Evolutionary conservation across 1,140 invertebrate species (phyloP).

Genomic region (Drosophila leontia): DNA sequence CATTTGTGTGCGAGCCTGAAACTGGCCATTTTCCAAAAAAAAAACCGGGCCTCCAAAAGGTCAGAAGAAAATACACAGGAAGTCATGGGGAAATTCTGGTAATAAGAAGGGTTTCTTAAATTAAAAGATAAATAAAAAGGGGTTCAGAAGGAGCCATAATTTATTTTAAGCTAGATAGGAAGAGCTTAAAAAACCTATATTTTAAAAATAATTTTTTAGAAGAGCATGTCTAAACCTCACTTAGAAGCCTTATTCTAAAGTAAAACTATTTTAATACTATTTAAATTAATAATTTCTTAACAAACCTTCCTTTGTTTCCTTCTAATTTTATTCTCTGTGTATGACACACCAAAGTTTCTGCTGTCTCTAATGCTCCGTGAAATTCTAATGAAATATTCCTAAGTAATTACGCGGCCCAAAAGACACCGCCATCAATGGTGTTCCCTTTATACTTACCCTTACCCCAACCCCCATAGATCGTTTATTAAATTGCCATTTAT

Average conservation of each 20-base stretch:
- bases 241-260: neutral
- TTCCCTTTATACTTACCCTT: neutral
- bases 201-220: too few relatives aligned
- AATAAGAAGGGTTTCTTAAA: neutral
- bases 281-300: neutral
- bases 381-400: slow-evolving; percentile 79
- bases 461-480: slow-evolving; percentile 9
- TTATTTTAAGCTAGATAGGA: too few relatives aligned
- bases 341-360: slow-evolving; percentile 30
- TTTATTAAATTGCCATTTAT: slow-evolving; percentile 77
- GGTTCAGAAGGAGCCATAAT: too few relatives aligned
- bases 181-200: too few relatives aligned
- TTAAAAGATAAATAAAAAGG: too few relatives aligned
- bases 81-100: neutral
- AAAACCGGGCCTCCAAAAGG: neutral
- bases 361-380: slow-evolving; percentile 72
- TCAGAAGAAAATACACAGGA: neutral
- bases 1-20: slow-evolving; percentile 37
- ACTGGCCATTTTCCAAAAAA: slow-evolving; percentile 24
- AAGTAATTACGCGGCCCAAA: slow-evolving; percentile 69
- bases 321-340: neutral
- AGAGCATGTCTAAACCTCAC: too few relatives aligned
- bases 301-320: neutral
- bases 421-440: slow-evolving; percentile 26
- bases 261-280: neutral